phyloP scores from a whole-genome alignment of 2,113 vertebrate genomes.

The Chaetops frenatus region DNA sequence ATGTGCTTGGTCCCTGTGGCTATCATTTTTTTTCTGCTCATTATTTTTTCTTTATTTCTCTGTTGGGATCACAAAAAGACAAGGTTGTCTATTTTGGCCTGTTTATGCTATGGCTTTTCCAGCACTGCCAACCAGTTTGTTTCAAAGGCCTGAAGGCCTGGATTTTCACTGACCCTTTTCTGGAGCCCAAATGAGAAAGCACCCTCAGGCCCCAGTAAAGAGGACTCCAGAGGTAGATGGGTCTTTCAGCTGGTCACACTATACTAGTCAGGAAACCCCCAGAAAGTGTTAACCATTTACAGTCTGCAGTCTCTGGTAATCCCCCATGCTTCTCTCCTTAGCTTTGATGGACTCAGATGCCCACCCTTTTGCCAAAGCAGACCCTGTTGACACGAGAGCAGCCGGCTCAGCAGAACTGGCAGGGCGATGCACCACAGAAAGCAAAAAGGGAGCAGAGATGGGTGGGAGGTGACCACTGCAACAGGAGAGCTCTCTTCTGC shows the following conservation, averaged over 20 bases:
- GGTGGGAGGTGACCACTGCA: neutral
- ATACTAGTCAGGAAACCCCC: neutral
- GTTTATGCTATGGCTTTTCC: neutral
- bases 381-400: accelerated
- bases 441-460: neutral
- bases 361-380: neutral
- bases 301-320: neutral
- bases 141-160: neutral
- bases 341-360: neutral
- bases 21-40: neutral
- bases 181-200: neutral
- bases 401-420: neutral
- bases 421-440: neutral
- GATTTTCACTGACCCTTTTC: neutral
- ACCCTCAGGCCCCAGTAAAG: neutral
- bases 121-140: neutral
- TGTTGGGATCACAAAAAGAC: neutral
- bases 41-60: neutral
- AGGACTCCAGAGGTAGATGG: neutral
- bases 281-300: neutral
- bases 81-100: neutral
- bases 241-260: neutral
- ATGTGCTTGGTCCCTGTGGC: neutral
- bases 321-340: neutral
- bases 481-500: neutral